These are phyloP conservation scores for Leptinotarsa peninsularis DNA, from an alignment of 2,888 invertebrate genomes.

Conservation along the genomic window DNA sequence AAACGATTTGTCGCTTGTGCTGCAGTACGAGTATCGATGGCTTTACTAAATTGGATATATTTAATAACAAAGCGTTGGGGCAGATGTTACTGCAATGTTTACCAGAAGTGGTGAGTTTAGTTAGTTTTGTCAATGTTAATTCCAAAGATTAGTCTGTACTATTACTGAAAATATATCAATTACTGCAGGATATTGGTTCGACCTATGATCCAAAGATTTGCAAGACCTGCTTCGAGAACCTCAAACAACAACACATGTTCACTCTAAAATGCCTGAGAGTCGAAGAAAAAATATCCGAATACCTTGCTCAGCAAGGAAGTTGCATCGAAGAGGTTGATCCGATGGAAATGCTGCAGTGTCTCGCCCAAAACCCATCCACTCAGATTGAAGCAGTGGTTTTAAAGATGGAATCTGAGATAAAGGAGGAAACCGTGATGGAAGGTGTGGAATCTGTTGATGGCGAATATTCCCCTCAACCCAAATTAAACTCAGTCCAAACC, in stretches of 20 bases:
- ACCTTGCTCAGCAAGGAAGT: neutral
- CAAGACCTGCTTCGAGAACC: neutral
- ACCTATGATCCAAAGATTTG: neutral
- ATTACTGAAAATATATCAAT: too few relatives aligned
- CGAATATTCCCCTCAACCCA: neutral
- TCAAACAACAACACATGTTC: neutral
- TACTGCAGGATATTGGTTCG: neutral
- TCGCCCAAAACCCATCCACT: neutral
- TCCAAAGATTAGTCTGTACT: too few relatives aligned
- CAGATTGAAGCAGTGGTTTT: neutral
- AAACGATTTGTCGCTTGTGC: neutral
- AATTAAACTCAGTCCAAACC: neutral
- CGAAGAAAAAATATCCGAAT: constrained; percentile 4
- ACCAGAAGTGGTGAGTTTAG: constrained; percentile 10
- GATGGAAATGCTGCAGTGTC: neutral
- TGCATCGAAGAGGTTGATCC: neutral
- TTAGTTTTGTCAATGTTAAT: too few relatives aligned
- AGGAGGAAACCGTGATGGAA: neutral
- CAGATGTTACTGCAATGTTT: constrained; percentile 9
- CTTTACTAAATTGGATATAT: constrained; percentile 2
- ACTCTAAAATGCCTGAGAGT: neutral
- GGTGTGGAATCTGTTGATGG: neutral
- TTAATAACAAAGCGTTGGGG: neutral
- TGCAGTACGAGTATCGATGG: neutral
- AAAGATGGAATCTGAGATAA: neutral